Percentiles rank a stretch among this genome's conserved stretches.
These are phyloP conservation scores for Sylvicola fuscatus DNA, from an alignment of 2,888 invertebrate species.

Conservation along the genomic window DNA sequence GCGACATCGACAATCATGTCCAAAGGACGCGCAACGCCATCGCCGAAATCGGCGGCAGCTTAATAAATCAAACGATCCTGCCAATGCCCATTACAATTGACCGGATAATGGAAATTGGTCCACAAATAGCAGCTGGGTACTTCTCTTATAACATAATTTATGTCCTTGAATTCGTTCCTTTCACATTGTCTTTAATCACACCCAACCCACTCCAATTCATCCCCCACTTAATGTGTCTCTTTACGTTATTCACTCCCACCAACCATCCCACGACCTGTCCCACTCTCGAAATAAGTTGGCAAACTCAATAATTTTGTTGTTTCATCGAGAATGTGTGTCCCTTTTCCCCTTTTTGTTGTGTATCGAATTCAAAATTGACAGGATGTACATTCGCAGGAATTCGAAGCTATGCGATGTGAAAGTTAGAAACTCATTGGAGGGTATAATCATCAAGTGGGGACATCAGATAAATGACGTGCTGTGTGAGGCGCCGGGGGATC, in stretches of 20 bases:
- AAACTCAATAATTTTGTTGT: too few species aligned
- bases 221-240: too few species aligned
- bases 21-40: conserved; percentile 46
- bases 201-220: too few species aligned
- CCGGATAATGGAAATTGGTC: conserved; percentile 38
- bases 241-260: too few species aligned
- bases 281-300: too few species aligned
- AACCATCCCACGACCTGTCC: too few species aligned
- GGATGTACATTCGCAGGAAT: not conserved
- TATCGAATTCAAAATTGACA: too few species aligned
- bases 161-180: too few species aligned
- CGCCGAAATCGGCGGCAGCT: conserved; percentile 59
- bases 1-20: conserved; percentile 49
- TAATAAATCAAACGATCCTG: conserved; percentile 65
- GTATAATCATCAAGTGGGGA: conserved; percentile 72
- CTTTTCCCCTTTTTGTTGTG: too few species aligned
- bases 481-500: conserved; percentile 11
- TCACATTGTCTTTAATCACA: too few species aligned
- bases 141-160: not conserved
- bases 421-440: conserved; percentile 66
- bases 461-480: conserved; percentile 38
- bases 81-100: conserved; percentile 68
- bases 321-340: too few species aligned
- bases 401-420: conserved; percentile 34
- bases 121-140: conserved; percentile 25